A percentile compares a stretch with the other conserved stretches of the same genome.
Evolutionary conservation across 2,888 invertebrate species (phyloP).

Genomic region (Dioctria linearis): DNA sequence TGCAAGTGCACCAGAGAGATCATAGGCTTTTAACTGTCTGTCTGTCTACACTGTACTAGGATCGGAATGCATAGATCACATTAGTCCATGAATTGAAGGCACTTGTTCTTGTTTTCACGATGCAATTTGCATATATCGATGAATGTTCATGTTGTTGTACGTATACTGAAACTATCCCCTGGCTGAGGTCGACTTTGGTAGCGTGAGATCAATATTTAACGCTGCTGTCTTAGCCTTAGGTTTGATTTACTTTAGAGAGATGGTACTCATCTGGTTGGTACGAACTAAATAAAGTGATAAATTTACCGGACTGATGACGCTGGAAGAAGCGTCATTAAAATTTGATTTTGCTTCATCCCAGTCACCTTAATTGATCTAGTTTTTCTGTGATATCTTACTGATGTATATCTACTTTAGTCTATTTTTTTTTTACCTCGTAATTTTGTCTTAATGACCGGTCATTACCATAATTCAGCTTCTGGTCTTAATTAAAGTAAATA

Average conservation of each 20-base stretch:
- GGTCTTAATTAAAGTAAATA: conserved; percentile 55
- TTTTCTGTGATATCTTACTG: conserved; percentile 15
- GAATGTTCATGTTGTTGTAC: conserved; percentile 41
- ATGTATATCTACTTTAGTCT: background rate
- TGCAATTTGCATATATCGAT: conserved; percentile 56
- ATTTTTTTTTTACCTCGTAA: conserved; percentile 34
- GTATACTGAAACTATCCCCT: background rate
- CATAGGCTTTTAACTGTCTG: background rate
- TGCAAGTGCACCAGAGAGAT: background rate
- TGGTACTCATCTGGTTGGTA: background rate
- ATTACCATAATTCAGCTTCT: conserved; percentile 55
- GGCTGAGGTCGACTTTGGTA: conserved; percentile 30
- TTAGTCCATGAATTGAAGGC: conserved; percentile 56
- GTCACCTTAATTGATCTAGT: conserved; percentile 49
- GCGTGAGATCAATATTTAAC: conserved; percentile 55
- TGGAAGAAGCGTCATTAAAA: conserved; percentile 44
- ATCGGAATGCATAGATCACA: conserved; percentile 55
- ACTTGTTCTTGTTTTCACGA: conserved; percentile 56
- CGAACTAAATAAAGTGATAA: conserved; percentile 24
- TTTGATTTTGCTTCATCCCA: conserved; percentile 15
- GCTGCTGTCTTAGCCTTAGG: conserved; percentile 18
- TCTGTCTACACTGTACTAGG: background rate
- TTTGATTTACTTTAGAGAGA: conserved; percentile 33
- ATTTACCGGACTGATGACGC: conserved; percentile 9
- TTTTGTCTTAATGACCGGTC: conserved; percentile 53